Evolutionary conservation across 2,888 invertebrate species (phyloP).

Genomic region (Arge pagana): DNA sequence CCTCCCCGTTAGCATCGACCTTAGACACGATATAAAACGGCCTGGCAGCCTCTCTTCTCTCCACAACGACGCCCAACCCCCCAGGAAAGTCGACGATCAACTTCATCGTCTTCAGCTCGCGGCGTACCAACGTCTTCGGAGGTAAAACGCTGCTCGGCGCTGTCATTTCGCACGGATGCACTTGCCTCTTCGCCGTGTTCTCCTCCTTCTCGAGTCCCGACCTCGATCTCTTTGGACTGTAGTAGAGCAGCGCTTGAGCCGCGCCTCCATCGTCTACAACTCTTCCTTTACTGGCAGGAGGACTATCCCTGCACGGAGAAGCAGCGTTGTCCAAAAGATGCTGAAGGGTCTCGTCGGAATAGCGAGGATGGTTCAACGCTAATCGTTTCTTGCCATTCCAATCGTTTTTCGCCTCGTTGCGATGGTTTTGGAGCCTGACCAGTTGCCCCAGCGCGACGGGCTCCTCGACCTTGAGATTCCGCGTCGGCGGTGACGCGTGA

Average conservation of each 20-base stretch:
- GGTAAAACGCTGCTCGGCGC: neutral
- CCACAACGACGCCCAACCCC: conserved; percentile 45
- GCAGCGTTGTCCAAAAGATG: conserved; percentile 48
- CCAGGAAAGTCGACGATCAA: conserved; percentile 37
- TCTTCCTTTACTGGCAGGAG: conserved; percentile 43
- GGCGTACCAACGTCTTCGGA: conserved; percentile 32
- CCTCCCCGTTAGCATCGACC: conserved; percentile 45
- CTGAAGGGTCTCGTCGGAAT: conserved; percentile 30
- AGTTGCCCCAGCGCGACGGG: conserved; percentile 20
- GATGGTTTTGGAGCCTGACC: conserved; percentile 28
- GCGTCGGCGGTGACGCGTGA: no score
- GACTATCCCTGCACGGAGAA: conserved; percentile 53
- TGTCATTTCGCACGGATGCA: conserved; percentile 11
- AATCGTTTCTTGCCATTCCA: neutral
- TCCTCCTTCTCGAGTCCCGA: conserved; percentile 39
- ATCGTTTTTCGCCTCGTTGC: conserved; percentile 19
- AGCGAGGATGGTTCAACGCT: neutral
- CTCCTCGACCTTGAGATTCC: conserved; percentile 9
- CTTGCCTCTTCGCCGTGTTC: conserved; percentile 36
- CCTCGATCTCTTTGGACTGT: conserved; percentile 47
- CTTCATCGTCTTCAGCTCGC: conserved; percentile 49
- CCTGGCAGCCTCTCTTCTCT: conserved; percentile 46
- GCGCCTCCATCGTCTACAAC: neutral
- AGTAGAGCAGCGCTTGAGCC: conserved; percentile 35
- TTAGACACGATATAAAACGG: conserved; percentile 48